Base-by-base conservation (phyloP, 2,888 invertebrate species). In the Rhynchonema sp. region DNA sequence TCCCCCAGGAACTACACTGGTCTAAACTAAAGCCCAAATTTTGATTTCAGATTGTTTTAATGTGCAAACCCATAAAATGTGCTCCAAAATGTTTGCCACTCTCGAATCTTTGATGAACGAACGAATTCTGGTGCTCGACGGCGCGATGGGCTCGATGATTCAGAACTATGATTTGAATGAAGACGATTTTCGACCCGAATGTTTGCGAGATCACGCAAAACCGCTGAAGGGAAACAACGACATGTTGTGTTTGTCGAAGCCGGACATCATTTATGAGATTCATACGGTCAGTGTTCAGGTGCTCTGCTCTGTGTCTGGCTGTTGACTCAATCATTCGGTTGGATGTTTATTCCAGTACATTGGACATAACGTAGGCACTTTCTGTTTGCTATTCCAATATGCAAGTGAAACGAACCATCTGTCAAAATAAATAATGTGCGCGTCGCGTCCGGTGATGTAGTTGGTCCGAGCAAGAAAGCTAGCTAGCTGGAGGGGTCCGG, bases 131-230 rank as follows among this genome's bases (percentile, higher is more conserved):
- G 72, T 79, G 25, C 74, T 79, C 64, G 79, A 79, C 72, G 79
- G 80, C 38, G 80, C 78, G 13, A 80, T 80, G 80, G 80, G 80
- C n/a, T 80, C 80, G 3, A 80, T 80, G 80, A 79, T 80, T 57
- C 77, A 80, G 65, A 67, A 72, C 58, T 71, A 77, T 59, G 68
- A 71, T 56, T 70, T 80, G 59, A 75, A 75, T 54, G 80, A 80
- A 64, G 73, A 75, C 38, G 79, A 79, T 65, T 80, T 78, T 66
- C 67, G 78, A 46, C 76, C 75, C 1, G 70, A 73, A 38, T 52
- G 71, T 46, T 77, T 80, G 63, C 68, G 66, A 60, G 70, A 77
- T 55, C 78, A 79, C 66, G 63, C 69, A 1, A 74, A 73, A 59
- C 68, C 69, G 56, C 67, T 80, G 57, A 78, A 80, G 65, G 80